Base-by-base conservation (phyloP, 2,797 vertebrate species). In the Carcharodon carcharias region DNA sequence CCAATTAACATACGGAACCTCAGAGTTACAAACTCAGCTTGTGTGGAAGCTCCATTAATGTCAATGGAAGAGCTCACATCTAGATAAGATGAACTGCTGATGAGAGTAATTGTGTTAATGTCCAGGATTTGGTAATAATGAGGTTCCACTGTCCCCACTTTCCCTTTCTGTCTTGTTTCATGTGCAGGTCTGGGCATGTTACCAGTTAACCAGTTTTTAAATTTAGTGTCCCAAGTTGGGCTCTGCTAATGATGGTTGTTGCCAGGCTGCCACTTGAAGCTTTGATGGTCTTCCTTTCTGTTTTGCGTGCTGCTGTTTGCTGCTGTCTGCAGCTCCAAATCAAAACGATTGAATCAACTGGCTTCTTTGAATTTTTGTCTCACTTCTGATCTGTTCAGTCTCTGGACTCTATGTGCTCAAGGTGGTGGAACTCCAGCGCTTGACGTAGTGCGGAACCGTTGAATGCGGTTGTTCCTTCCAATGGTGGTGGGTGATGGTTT, bases 381-480 rank as follows among this genome's bases (percentile, higher is more conserved):
- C 97, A 96, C 97, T 97, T 97, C 97, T 97, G 96, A 97, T 97
- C 98, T 97, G 94, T 97, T 97, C 97, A 97, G 97, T 98, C 97
- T 97, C 97, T 98, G 98, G 98, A 98, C 97, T 97, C 97, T 97
- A 97, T 97, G 96, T 96, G 88, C 97, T 97, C 97, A 98, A 97
- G 97, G 0, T 98, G 98, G 96, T 97, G 97, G 97, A 96, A 97
- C 97, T 97, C 97, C 97, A 97, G 97, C 56, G 96, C 96, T 97
- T 97, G 63, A 67, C 21, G 89, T 67, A 93, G n/a, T 67, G 61
- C 7, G 8, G 63, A 67, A 67, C n/a, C 61, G 94, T 95, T 95
- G 45, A 95, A 69, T 50, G 23, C 26, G 40, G 26, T 95, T 95
- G 5, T 73, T 35, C 45, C 65, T 95, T 56, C 67, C 45, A 0